Percentiles rank a stretch among this genome's conserved stretches.
Conservation (phyloP, 2,888 invertebrate species). For the Hydraecia micacea region DNA sequence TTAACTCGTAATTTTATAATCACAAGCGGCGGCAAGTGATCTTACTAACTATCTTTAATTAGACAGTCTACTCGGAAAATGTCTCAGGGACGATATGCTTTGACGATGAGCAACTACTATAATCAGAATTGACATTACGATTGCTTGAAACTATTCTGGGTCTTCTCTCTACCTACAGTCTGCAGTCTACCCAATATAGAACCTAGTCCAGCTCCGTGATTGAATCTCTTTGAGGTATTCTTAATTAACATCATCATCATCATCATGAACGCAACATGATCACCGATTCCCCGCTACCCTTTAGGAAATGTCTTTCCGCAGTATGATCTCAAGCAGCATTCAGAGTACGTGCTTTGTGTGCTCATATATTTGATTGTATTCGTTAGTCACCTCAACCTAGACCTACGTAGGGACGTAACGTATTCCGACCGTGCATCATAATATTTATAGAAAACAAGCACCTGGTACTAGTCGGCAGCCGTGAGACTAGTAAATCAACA, state of each 20-base stretch:
- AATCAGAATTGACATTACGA: constrained; percentile 19
- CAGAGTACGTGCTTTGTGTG: constrained; percentile 21
- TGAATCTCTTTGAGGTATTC: neutral
- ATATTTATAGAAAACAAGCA: constrained; percentile 44
- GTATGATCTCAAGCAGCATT: constrained; percentile 38
- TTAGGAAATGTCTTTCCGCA: constrained; percentile 32
- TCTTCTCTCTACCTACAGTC: neutral
- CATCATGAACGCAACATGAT: neutral
- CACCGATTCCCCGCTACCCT: constrained; percentile 5
- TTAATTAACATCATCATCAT: neutral
- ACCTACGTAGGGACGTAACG: constrained; percentile 18
- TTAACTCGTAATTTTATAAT: constrained; percentile 56
- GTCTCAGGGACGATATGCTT: constrained; percentile 47
- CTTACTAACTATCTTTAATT: constrained; percentile 58
- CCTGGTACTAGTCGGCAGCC: constrained; percentile 32
- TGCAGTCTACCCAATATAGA: neutral
- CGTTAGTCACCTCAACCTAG: constrained; percentile 49
- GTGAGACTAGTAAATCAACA: constrained; percentile 21
- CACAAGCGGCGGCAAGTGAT: constrained; percentile 54
- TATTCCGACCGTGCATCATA: constrained; percentile 27
- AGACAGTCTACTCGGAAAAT: constrained; percentile 46
- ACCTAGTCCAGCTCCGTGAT: neutral
- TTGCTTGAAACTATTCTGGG: neutral
- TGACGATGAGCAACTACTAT: constrained; percentile 39
- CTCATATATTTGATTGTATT: constrained; percentile 29